Evolutionary conservation across 2,888 invertebrate genomes (phyloP).

Genomic region (Malacosoma neustria): DNA sequence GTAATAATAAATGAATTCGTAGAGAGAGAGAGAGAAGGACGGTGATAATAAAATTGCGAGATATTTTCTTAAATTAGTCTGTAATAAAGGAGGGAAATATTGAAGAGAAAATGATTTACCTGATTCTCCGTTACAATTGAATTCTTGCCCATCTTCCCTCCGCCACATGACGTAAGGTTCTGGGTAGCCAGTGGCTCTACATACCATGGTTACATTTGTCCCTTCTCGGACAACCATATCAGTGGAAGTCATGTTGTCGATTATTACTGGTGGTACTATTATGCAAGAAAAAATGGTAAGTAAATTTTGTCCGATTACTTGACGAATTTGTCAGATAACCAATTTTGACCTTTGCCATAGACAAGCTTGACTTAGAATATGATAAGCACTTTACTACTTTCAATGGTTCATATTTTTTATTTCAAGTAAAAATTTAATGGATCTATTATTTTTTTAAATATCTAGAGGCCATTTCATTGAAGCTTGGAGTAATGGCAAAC

Average conservation of each 20-base stretch:
- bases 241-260: slow-evolving; percentile 91
- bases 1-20: slow-evolving; percentile 1
- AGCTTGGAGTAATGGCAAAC: too few species aligned
- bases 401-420: too few species aligned
- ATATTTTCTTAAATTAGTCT: slow-evolving; percentile 1
- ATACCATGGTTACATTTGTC: slow-evolving; percentile 89
- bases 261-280: slow-evolving; percentile 92
- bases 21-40: slow-evolving; percentile 3
- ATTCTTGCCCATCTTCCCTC: slow-evolving; percentile 90
- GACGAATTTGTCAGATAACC: too few species aligned
- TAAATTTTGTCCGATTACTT: too few species aligned
- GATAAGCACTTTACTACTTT: too few species aligned
- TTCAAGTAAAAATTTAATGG: too few species aligned
- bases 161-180: slow-evolving; percentile 96
- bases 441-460: too few species aligned
- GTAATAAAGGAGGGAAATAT: background rate
- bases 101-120: slow-evolving; percentile 67
- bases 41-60: background rate
- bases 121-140: slow-evolving; percentile 91
- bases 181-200: slow-evolving; percentile 91
- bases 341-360: too few species aligned
- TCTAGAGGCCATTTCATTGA: too few species aligned
- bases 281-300: too few species aligned
- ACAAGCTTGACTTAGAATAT: too few species aligned
- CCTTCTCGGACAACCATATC: slow-evolving; percentile 95